These are phyloP conservation scores for Odontothrips loti DNA, from an alignment of 2,888 invertebrate species.

Conservation along the genomic window DNA sequence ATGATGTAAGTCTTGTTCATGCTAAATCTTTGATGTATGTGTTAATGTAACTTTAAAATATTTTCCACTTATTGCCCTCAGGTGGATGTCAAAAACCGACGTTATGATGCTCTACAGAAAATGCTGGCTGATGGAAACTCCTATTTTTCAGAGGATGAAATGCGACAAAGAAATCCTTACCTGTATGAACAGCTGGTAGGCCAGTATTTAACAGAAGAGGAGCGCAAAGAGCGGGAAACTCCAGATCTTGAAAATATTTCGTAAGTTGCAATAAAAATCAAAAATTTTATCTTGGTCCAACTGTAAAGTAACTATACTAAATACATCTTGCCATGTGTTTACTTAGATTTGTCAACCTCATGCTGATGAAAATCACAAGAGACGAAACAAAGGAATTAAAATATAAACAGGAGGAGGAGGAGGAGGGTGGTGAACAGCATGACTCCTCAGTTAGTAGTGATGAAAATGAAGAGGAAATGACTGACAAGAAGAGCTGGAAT, in stretches of 20 bases:
- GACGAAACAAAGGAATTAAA: conserved; percentile 60
- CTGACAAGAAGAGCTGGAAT: not conserved
- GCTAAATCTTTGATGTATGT: not conserved
- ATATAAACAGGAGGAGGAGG: conserved; percentile 57
- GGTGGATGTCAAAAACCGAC: conserved; percentile 67
- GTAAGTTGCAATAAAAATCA: conserved; percentile 43
- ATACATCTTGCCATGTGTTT: conserved; percentile 31
- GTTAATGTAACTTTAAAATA: conserved; percentile 13
- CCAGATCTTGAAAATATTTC: conserved; percentile 39
- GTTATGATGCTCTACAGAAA: conserved; percentile 74
- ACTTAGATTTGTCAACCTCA: conserved; percentile 62
- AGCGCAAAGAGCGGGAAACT: conserved; percentile 59
- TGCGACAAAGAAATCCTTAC: conserved; percentile 87
- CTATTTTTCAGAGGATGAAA: conserved; percentile 88
- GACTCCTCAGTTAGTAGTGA: conserved; percentile 32
- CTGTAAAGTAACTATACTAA: not conserved
- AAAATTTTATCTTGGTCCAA: conserved; percentile 43
- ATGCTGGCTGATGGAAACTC: conserved; percentile 61
- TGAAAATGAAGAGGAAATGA: conserved; percentile 37
- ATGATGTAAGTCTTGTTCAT: conserved; percentile 36
- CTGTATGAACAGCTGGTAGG: conserved; percentile 88
- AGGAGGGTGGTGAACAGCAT: conserved; percentile 49
- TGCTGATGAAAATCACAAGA: conserved; percentile 76
- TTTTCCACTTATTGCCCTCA: conserved; percentile 33
- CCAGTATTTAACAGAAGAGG: conserved; percentile 73